phyloP scores from a whole-genome alignment of 2,888 invertebrate species.

The Drosophila meridionalis region DNA sequence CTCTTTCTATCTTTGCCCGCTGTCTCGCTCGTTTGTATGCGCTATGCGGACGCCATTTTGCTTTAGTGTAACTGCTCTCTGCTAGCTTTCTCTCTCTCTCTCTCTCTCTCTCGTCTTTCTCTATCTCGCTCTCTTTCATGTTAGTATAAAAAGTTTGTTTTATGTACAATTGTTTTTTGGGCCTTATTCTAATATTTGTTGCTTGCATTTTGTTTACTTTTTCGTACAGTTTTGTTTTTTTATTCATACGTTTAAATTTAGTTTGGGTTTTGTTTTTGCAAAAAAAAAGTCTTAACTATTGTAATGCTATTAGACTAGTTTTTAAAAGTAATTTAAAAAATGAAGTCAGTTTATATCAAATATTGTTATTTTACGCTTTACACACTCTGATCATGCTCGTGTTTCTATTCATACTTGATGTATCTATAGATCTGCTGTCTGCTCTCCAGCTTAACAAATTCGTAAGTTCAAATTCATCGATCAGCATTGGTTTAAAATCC shows the following conservation, averaged over 20 bases:
- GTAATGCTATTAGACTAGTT: conserved; percentile 72
- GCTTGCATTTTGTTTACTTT: conserved; percentile 23
- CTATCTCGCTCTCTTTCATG: background rate
- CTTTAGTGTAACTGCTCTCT: conserved; percentile 1
- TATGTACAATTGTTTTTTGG: background rate
- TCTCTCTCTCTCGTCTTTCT: background rate
- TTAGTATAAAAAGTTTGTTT: conserved; percentile 9
- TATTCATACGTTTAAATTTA: conserved; percentile 34
- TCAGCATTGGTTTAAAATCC: conserved; percentile 6
- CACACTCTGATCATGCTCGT: background rate
- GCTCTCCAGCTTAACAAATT: conserved; percentile 10
- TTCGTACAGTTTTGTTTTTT: conserved; percentile 26
- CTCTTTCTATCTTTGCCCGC: conserved; percentile 1
- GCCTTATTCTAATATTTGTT: conserved; percentile 9
- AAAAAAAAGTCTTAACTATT: conserved; percentile 68
- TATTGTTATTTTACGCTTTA: conserved; percentile 10
- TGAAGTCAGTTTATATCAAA: conserved; percentile 36
- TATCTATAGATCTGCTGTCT: conserved; percentile 1
- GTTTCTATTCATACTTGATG: background rate
- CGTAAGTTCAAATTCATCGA: conserved; percentile 3
- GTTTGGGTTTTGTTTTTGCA: conserved; percentile 27
- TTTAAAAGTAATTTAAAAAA: conserved; percentile 57
- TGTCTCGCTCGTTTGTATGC: conserved; percentile 26
- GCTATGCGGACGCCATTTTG: conserved; percentile 42
- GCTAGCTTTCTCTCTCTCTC: conserved; percentile 1